Base-by-base conservation (phyloP, 2,888 invertebrate species). In the Chrysodeixis includens region DNA sequence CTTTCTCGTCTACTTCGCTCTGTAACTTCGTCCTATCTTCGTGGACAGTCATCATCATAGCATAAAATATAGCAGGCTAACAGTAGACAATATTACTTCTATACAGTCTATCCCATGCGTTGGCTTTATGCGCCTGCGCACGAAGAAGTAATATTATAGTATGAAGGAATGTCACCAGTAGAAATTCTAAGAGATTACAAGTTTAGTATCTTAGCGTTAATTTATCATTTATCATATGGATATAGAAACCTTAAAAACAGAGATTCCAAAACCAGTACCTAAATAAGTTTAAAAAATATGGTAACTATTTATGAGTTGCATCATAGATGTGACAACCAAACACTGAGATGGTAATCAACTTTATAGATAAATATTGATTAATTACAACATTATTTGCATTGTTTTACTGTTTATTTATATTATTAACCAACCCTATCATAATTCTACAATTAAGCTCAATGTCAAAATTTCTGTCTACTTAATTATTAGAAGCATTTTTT, bases 141-240 rank as follows among this genome's bases (percentile, higher is more conserved):
- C 20, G n/a, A 67, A 32, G 54, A 65, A 74, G 56, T 71, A 74
- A 60, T 49, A 49, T 62, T 32, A 65, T 68, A 77, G 59, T 79
- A 85, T 70, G 74, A 80, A 68, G 72, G 54, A 71, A 74, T 79
- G 75, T 74, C 71, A 65, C 83, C 85, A 86, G 90, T 91, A 92
- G 88, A 92, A 92, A 92, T 91, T 86, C 91, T 91, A 91, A 85
- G 82, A 90, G 88, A 89, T 89, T 91, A 91, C 81, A 86, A 83
- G 82, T 82, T 82, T 81, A 78, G 60, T 65, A 74, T 70, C 64
- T 76, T 81, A 79, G 65, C 26, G 20, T 81, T 69, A 69, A 76
- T 78, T 66, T 72, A 70, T 65, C 18, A 46, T 16, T 35, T 35
- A 40, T 40, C 14, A 66, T 78, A 76, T 64, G 69, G 79, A 82